These are phyloP conservation scores for Acrocephalus kingi DNA, from an alignment of 2,113 vertebrate species.

Conservation along the genomic window DNA sequence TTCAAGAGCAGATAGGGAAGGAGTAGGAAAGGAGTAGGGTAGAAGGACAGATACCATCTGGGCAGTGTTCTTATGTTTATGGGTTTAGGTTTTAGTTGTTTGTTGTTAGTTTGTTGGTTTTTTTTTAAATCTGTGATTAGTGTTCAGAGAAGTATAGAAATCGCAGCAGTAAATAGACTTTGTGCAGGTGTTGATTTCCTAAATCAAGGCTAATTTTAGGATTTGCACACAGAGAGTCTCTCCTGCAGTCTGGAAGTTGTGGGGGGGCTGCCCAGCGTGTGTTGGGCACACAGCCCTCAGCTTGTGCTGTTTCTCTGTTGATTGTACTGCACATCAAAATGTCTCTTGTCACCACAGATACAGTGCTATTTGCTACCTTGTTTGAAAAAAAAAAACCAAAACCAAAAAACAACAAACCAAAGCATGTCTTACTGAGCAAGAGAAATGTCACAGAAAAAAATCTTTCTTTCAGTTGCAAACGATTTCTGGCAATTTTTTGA, in stretches of 20 bases:
- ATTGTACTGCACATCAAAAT: neutral
- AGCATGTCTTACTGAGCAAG: neutral
- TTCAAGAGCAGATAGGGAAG: neutral
- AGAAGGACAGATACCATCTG: neutral
- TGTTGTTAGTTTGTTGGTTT: accelerated
- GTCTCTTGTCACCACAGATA: neutral
- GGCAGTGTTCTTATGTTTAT: neutral
- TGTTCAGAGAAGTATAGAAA: neutral
- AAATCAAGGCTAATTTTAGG: neutral
- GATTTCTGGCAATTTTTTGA: neutral
- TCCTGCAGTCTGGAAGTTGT: neutral
- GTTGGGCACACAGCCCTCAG: accelerated
- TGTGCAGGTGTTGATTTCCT: neutral
- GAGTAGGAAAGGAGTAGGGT: neutral
- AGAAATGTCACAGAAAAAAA: neutral
- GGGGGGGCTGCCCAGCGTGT: neutral
- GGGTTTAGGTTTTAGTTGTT: neutral
- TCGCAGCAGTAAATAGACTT: neutral
- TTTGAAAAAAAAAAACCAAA: neutral
- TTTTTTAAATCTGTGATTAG: neutral
- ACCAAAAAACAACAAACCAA: neutral
- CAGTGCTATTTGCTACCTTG: neutral
- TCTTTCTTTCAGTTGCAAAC: neutral
- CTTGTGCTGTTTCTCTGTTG: neutral
- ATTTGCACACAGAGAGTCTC: neutral